Percentiles rank a stretch among this genome's conserved stretches.
phyloP scores from a whole-genome alignment of 2,113 vertebrate genomes.

The Lethenteron camtschaticum region DNA sequence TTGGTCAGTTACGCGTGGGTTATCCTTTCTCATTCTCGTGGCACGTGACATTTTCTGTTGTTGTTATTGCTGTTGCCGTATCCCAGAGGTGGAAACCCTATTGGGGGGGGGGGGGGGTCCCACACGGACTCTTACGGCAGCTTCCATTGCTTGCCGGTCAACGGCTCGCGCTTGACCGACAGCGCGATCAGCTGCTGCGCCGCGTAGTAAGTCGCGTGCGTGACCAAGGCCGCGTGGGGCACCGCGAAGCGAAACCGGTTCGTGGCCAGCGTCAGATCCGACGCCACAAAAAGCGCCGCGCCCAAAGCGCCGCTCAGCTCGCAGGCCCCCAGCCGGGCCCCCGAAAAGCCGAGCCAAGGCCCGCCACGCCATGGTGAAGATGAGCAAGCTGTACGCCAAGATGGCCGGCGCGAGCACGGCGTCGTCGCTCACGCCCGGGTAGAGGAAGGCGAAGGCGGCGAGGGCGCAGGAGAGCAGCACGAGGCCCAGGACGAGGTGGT shows the following conservation, averaged over 20 bases:
- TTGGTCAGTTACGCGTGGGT: too few species aligned
- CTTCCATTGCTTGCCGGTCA: too few species aligned
- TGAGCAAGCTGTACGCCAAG: slow-evolving; percentile 41
- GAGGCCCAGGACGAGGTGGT: background rate
- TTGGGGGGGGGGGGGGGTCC: too few species aligned
- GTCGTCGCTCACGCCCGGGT: background rate
- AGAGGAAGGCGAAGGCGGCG: background rate
- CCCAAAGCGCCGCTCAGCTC: slow-evolving; percentile 69
- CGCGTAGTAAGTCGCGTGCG: slow-evolving; percentile 94
- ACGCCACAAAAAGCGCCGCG: slow-evolving; percentile 72
- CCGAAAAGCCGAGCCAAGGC: slow-evolving; percentile 64
- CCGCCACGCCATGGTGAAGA: slow-evolving; percentile 90
- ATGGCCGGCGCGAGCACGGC: background rate
- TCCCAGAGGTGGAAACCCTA: too few species aligned
- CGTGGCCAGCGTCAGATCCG: slow-evolving; percentile 71
- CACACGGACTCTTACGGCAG: too few species aligned
- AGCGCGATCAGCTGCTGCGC: slow-evolving; percentile 91
- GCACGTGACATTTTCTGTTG: too few species aligned
- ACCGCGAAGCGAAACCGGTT: slow-evolving; percentile 92
- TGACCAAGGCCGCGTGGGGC: slow-evolving; percentile 64
- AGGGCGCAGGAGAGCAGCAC: background rate
- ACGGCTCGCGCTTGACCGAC: slow-evolving; percentile 24
- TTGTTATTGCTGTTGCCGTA: too few species aligned
- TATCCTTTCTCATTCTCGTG: too few species aligned
- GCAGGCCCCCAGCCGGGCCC: slow-evolving; percentile 46